A percentile compares a stretch with the other conserved stretches of the same genome.
phyloP scores from a whole-genome alignment of 2,888 invertebrate genomes.

The Apamea anceps region DNA sequence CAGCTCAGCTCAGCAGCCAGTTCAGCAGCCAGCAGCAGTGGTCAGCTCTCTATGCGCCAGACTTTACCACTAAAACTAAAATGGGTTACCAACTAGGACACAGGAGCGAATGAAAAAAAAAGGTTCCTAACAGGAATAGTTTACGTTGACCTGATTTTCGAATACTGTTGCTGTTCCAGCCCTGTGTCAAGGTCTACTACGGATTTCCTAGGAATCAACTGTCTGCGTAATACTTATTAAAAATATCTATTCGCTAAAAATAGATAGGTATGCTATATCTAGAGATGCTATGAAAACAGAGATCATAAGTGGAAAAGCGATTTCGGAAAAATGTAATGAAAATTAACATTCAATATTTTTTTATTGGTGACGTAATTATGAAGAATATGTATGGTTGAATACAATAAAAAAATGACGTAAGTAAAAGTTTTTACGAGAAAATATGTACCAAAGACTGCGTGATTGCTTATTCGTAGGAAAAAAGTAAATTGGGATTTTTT shows the following conservation, averaged over 20 bases:
- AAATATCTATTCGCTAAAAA: not conserved
- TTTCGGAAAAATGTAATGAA: not conserved
- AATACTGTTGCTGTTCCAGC: not conserved
- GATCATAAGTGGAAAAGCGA: not conserved
- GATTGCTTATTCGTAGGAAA: not conserved
- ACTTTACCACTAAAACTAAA: conserved; percentile 7
- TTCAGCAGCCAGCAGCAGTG: too few relatives aligned
- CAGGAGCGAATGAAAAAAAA: not conserved
- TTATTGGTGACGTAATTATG: not conserved
- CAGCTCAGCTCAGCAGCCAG: too few relatives aligned
- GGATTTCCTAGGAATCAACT: not conserved
- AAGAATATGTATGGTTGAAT: not conserved
- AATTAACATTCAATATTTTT: not conserved
- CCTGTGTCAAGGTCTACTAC: conserved; percentile 21
- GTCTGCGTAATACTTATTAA: not conserved
- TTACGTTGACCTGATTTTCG: conserved; percentile 44
- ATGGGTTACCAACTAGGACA: conserved; percentile 13
- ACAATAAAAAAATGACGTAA: not conserved
- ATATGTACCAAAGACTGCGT: not conserved
- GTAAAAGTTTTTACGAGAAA: not conserved
- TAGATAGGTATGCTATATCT: not conserved
- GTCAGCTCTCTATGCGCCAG: too few relatives aligned
- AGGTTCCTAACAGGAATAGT: not conserved
- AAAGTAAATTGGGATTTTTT: not conserved
- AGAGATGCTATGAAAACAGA: not conserved